Evolutionary conservation across 2,888 invertebrate genomes (phyloP).

Genomic region (Cartodere bifasciata): DNA sequence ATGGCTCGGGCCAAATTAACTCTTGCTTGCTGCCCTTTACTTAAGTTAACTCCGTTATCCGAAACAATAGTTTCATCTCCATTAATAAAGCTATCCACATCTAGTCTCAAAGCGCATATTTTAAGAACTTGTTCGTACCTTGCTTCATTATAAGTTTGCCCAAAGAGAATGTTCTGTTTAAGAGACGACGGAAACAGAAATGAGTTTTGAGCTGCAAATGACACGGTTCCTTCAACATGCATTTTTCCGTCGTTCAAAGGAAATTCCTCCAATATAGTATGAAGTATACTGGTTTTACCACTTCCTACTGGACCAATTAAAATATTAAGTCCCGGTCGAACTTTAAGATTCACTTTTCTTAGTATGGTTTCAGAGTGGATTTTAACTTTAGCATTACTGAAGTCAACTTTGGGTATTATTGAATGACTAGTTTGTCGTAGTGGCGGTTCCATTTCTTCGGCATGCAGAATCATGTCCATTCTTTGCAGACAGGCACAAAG

Average conservation of each 20-base stretch:
- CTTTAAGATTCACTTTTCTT: constrained; percentile 29
- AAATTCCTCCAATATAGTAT: constrained; percentile 28
- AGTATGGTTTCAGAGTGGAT: constrained; percentile 16
- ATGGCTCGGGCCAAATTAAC: constrained; percentile 61
- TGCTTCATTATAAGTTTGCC: constrained; percentile 41
- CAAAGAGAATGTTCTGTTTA: constrained; percentile 63
- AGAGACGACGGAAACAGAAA: constrained; percentile 44
- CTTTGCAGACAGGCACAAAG: constrained; percentile 10
- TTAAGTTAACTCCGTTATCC: constrained; percentile 61
- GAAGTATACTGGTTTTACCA: constrained; percentile 39
- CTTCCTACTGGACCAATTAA: constrained; percentile 49
- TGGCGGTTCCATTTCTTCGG: constrained; percentile 7
- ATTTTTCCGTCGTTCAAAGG: constrained; percentile 26
- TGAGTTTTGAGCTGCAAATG: constrained; percentile 44
- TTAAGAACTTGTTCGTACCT: constrained; percentile 43
- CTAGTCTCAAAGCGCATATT: constrained; percentile 47
- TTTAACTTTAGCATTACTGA: constrained; percentile 10
- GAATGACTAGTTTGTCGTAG: neutral
- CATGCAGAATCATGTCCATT: constrained; percentile 9
- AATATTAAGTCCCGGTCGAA: constrained; percentile 33
- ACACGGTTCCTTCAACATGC: constrained; percentile 34
- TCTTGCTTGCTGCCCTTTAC: constrained; percentile 69
- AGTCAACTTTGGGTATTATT: constrained; percentile 7
- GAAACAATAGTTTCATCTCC: constrained; percentile 64
- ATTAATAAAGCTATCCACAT: constrained; percentile 55